A percentile compares a stretch with the other conserved stretches of the same genome.
These are phyloP conservation scores for Lagopus leucura DNA, from an alignment of 2,113 vertebrate genomes.

Conservation along the genomic window DNA sequence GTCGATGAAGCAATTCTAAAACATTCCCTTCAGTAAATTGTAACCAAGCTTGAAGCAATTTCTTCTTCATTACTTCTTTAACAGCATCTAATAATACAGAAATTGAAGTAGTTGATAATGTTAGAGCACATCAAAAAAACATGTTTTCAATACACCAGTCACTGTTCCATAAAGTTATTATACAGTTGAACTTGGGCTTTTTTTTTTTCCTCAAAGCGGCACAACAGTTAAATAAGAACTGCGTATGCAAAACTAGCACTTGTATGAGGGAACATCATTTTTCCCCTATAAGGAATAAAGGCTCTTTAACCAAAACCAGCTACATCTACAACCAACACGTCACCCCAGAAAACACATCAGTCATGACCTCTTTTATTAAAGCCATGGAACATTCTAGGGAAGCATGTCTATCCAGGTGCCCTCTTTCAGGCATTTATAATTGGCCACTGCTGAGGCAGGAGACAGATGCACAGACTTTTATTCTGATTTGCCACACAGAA, in stretches of 20 bases:
- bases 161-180: neutral
- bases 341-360: neutral
- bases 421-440: neutral
- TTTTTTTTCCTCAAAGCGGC: too few species aligned
- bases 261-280: neutral
- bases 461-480: neutral
- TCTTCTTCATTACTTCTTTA: constrained; percentile 83
- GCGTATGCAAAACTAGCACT: neutral
- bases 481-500: neutral
- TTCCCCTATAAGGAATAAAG: neutral
- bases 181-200: neutral
- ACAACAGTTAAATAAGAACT: neutral
- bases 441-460: neutral
- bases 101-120: neutral
- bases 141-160: neutral
- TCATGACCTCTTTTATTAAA: neutral
- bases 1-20: constrained; percentile 88
- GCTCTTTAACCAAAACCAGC: neutral
- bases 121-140: neutral
- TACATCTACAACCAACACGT: neutral
- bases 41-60: constrained; percentile 90
- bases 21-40: constrained; percentile 82
- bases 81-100: constrained; percentile 80
- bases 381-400: neutral
- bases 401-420: neutral